These are phyloP conservation scores for Pollimyrus isidori DNA, from an alignment of 2,113 vertebrate genomes.

Conservation along the genomic window DNA sequence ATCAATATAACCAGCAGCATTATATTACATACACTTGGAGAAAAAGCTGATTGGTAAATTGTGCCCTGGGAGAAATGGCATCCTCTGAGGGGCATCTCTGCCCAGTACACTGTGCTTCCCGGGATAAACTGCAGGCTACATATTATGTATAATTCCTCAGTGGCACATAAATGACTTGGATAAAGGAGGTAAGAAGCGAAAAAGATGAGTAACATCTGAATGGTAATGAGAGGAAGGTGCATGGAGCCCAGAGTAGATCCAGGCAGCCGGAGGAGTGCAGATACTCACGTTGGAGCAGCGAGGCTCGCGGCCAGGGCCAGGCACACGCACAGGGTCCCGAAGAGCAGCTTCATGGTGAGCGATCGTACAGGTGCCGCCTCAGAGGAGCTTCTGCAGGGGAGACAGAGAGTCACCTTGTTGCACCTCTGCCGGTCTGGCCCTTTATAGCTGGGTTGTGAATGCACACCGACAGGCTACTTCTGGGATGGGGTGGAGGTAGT, in stretches of 20 bases:
- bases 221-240: not conserved
- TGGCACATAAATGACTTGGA: not conserved
- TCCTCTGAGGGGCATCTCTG: not conserved
- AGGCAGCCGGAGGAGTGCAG: not conserved
- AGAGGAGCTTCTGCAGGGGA: constrained; percentile 2
- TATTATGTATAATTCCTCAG: not conserved
- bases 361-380: constrained; percentile 20
- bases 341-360: constrained; percentile 45
- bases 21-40: not conserved
- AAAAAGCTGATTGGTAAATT: not conserved
- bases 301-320: constrained; percentile 27
- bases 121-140: not conserved
- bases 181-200: not conserved
- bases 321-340: constrained; percentile 35
- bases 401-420: constrained; percentile 14
- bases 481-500: not conserved
- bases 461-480: not conserved
- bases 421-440: not conserved
- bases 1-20: not conserved
- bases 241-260: no score
- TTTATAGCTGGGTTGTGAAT: constrained; percentile 37
- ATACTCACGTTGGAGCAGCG: constrained; percentile 50
- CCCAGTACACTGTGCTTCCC: not conserved
- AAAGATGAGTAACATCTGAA: no score
- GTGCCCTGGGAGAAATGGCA: not conserved